Evolutionary conservation across 2,888 invertebrate species (phyloP).

Genomic region (Gisinianus flammeolus): DNA sequence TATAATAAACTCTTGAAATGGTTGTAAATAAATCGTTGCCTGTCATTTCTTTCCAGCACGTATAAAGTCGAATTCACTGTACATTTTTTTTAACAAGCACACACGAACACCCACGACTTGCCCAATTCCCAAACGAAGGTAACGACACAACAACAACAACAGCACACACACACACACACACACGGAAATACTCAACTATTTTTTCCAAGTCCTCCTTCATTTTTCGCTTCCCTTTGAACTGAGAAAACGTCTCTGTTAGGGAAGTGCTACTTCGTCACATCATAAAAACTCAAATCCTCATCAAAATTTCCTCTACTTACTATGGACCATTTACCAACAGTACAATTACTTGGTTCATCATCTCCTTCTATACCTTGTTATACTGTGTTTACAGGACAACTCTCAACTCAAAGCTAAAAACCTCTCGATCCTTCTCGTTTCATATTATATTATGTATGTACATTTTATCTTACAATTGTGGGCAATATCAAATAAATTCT

Average conservation of each 20-base stretch:
- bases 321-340: neutral
- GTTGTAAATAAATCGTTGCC: neutral
- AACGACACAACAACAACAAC: neutral
- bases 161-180: neutral
- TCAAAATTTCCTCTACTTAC: neutral
- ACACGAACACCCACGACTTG: neutral
- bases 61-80: neutral
- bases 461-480: too few relatives aligned
- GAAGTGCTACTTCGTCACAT: conserved; percentile 10
- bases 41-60: neutral
- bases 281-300: conserved; percentile 15
- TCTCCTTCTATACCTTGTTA: too few relatives aligned
- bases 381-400: too few relatives aligned
- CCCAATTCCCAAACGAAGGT: neutral
- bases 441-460: too few relatives aligned
- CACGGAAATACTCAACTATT: neutral
- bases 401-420: too few relatives aligned
- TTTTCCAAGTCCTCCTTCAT: neutral
- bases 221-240: neutral
- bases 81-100: neutral
- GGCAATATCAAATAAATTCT: too few relatives aligned
- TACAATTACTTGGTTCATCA: too few relatives aligned
- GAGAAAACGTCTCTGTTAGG: neutral
- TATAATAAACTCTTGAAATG: neutral
- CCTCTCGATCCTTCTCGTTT: too few relatives aligned